phyloP scores from a whole-genome alignment of 2,888 invertebrate species.

The Ganaspis brasiliensis region DNA sequence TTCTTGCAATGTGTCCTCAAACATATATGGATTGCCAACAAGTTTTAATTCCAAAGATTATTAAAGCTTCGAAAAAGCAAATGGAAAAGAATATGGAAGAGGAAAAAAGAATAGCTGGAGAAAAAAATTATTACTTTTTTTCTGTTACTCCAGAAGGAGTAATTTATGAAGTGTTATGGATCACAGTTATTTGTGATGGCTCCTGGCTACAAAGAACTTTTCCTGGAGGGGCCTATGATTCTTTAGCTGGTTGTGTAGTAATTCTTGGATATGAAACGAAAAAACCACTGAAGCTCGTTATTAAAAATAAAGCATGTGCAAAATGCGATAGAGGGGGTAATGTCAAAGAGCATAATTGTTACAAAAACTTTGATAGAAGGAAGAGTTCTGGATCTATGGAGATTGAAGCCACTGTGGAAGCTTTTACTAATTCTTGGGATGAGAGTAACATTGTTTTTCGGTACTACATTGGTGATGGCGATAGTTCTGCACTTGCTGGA shows the following conservation, averaged over 20 bases:
- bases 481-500: not conserved
- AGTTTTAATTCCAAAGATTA: not conserved
- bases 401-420: not conserved
- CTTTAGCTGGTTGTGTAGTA: not conserved
- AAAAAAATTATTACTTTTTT: no score
- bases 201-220: constrained; percentile 4
- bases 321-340: not conserved
- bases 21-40: not conserved
- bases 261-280: not conserved
- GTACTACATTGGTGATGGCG: not conserved
- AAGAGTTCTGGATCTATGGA: not conserved
- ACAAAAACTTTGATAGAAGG: not conserved
- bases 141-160: no score
- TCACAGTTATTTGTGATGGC: no score
- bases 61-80: not conserved
- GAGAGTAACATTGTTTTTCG: not conserved
- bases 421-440: not conserved
- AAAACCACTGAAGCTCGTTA: not conserved
- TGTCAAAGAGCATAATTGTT: not conserved
- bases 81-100: not conserved
- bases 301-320: not conserved
- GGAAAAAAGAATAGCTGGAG: not conserved
- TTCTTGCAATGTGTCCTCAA: not conserved
- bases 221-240: not conserved
- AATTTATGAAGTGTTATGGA: no score